Percentiles rank a stretch among this genome's conserved stretches.
phyloP scores from a whole-genome alignment of 1,140 invertebrate species.

The Penaeus japonicus region DNA sequence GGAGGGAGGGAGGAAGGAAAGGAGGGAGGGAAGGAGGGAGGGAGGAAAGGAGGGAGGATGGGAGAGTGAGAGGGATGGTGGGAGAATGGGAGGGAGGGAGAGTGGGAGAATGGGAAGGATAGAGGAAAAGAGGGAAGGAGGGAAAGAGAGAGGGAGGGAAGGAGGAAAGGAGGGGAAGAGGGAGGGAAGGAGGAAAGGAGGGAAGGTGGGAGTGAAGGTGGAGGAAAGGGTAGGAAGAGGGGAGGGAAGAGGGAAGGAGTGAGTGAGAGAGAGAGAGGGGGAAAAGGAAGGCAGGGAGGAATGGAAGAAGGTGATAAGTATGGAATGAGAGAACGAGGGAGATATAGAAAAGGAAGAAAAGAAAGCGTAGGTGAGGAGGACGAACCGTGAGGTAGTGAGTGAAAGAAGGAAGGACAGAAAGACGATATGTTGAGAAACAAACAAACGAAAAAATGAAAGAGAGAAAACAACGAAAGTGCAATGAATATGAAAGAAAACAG shows the following conservation, averaged over 20 bases:
- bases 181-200: too few relatives aligned
- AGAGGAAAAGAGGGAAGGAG: background rate
- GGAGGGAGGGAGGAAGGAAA: too few relatives aligned
- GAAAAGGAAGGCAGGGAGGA: background rate
- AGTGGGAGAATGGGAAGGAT: background rate
- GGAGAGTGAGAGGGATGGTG: too few relatives aligned
- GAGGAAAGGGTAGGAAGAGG: too few relatives aligned
- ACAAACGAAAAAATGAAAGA: background rate
- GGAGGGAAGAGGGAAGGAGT: background rate
- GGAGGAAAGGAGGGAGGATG: background rate
- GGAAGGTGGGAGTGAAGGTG: too few relatives aligned
- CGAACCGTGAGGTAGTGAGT: too few relatives aligned
- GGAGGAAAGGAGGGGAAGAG: background rate
- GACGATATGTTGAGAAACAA: background rate
- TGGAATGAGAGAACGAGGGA: too few relatives aligned
- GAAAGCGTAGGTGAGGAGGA: too few relatives aligned
- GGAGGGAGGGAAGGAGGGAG: background rate
- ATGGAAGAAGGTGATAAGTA: too few relatives aligned
- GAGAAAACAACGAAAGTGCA: background rate
- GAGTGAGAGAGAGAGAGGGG: background rate
- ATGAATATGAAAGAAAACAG: background rate
- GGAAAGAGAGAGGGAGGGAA: background rate
- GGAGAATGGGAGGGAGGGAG: background rate
- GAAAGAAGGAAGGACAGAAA: background rate
- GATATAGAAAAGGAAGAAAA: too few relatives aligned